Base-by-base conservation (phyloP, 1,140 invertebrate species). In the Drosophila asahinai region DNA sequence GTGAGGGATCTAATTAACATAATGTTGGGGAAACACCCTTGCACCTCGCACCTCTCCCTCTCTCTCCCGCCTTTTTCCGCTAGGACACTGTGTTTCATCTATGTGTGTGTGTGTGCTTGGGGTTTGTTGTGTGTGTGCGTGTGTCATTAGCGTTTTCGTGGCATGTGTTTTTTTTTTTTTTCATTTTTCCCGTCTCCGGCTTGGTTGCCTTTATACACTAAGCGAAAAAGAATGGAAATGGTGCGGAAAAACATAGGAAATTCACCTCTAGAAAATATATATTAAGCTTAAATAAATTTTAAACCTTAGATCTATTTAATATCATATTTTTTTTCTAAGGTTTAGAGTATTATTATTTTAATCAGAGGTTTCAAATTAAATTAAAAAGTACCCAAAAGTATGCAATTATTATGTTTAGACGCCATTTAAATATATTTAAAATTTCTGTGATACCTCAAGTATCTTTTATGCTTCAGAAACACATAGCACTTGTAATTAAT, bases 111-210 rank as follows among this genome's bases (percentile, higher is more conserved):
- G 33, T 59, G 22, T 45, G 25, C 38, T 58, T 49, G 30, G 62
- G 40, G 70, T 36, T 36, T 54, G 80, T 48, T 61, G 42, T 84
- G 51, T 75, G 42, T 36, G 59, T 83, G 52, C 57, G 42, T 84
- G 47, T 75, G 73, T 81, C 77, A 79, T 79, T 79, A 79, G 76
- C 66, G 67, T 84, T 76, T 74, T 64, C 63, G 57, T 72, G 75
- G 59, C 72, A 63, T 81, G 73, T 77, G 73, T 81, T 59, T 48
- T 54, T 71, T 60, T 52, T 36, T 55, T 55, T 22, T 36, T 3
- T 36, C 47, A 42, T 33, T 78, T 74, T 60, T 70, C 49, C 61
- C 63, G 25, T 25, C 72, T 54, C 47, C 45, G 51, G 62, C 30
- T 49, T 52, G 27, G 38, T 67, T 25, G 36, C 19, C 27, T 6